Evolutionary conservation across 2,113 vertebrate species (phyloP).

Genomic region (Tauraco erythrolophus): DNA sequence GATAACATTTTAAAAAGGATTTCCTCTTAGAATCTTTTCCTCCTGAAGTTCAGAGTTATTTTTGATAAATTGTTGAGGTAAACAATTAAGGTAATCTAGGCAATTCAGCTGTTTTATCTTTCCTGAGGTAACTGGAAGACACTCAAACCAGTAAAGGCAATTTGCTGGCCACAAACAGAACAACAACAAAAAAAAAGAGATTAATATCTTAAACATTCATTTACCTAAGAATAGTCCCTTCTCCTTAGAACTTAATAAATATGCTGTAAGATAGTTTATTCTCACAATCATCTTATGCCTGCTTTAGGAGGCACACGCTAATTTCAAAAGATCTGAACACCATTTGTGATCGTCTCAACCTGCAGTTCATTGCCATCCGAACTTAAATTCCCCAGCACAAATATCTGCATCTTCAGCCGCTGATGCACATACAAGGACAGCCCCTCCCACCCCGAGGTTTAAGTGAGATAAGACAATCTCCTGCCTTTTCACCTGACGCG

Average conservation of each 20-base stretch:
- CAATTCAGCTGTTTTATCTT: background rate
- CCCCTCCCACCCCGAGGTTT: too few species aligned
- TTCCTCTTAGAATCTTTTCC: background rate
- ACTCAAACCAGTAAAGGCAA: background rate
- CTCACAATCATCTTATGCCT: background rate
- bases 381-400: background rate
- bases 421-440: background rate
- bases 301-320: background rate
- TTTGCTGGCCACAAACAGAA: background rate
- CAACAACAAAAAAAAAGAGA: background rate
- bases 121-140: background rate
- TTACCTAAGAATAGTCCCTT: background rate
- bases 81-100: background rate
- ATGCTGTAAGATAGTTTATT: accelerated
- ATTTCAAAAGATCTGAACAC: background rate
- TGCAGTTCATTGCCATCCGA: background rate
- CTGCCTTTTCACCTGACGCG: background rate
- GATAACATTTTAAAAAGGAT: background rate
- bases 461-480: accelerated
- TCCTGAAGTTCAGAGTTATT: background rate
- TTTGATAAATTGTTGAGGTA: background rate
- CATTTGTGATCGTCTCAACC: accelerated
- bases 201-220: background rate
- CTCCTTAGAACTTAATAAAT: background rate
- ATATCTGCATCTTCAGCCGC: background rate